phyloP scores from a whole-genome alignment of 2,797 vertebrate species.

The Lagocephalus sceleratus region DNA sequence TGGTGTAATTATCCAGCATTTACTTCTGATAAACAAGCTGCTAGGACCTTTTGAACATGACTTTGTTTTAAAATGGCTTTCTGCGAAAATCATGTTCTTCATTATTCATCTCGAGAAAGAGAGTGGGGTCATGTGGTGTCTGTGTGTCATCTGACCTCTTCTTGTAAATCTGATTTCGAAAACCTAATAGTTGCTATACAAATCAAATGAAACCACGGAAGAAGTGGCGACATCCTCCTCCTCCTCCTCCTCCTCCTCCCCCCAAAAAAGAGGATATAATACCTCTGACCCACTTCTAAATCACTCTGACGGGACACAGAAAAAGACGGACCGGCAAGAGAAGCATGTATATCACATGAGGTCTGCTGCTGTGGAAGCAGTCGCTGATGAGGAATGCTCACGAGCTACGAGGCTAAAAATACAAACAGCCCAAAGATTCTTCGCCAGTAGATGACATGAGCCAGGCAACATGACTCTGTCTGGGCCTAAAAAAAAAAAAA shows the following conservation, averaged over 20 bases:
- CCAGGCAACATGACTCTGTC: conserved; percentile 25
- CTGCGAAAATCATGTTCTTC: background rate
- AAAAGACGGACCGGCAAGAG: conserved; percentile 42
- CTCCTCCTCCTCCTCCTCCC: conserved; percentile 61
- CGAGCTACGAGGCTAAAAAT: conserved; percentile 60
- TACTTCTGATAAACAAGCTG: no score
- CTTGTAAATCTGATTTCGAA: conserved; percentile 21
- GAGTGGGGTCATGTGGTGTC: background rate
- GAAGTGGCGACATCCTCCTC: conserved; percentile 60
- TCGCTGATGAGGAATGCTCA: conserved; percentile 55
- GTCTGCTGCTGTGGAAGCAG: conserved; percentile 48
- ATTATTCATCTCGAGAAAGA: no score
- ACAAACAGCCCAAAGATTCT: conserved; percentile 58
- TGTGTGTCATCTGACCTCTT: background rate
- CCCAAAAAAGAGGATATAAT: conserved; percentile 72
- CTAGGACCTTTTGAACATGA: no score
- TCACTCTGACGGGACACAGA: conserved; percentile 38
- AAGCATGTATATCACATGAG: conserved; percentile 20
- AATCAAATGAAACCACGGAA: conserved; percentile 54
- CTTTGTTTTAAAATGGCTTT: no score
- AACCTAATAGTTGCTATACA: conserved; percentile 36
- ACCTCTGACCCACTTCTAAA: conserved; percentile 66
- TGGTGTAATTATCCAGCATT: no score
- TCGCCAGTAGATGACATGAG: conserved; percentile 19
- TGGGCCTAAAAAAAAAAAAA: conserved; percentile 32